Evolutionary conservation across 2,113 vertebrate species (phyloP), one percentile per base, ranked within the genome.

Genomic region (Penelope pileata): DNA sequence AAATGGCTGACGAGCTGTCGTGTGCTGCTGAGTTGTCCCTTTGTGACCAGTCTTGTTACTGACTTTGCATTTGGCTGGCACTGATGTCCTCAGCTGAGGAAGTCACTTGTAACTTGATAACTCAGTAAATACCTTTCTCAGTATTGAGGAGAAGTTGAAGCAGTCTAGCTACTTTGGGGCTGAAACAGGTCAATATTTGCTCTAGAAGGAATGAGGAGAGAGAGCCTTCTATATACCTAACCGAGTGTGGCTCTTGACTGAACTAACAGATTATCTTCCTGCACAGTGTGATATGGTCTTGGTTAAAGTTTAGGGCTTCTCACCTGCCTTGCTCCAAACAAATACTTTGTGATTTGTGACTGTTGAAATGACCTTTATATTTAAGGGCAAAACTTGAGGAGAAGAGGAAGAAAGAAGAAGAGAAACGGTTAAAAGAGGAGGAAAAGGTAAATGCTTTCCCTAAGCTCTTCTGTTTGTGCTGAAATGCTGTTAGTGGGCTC

Each of bases 401-500:
- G 86, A 99, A 99, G 94, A 98, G 99, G 16, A 99, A 99, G 96
- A 99, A 99, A 90, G 99, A 99, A 63, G 99, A 99, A 81, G 99
- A 99, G 93, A 99, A 99, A 97, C 98, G 99, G 96, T 97, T 99
- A 89, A 99, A 98, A 95, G 99, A 99, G 85, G 98, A 99, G 53
- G 99, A 99, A 86, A 99, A 99, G 97, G 99, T 99, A 96, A 96
- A 21, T 3, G 8, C 9, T 48, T 32, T 36, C 16, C 42, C 7
- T 66, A 0, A 56, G 16, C 53, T 38, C 23, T 38, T 32, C 22
- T 69, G 9, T 23, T 23, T n/a, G 4, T 0, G 2, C 5, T 53
- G 30, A 53, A 30, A 5, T 8, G 42, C 16, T 24, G 15, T 26
- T 64, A 2, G 4, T 14, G 19, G n/a, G 18, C 54, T 43, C 38